Conservation (phyloP, 35 echinoderm and acorn worm genomes). For the Lytechinus variegatus region DNA sequence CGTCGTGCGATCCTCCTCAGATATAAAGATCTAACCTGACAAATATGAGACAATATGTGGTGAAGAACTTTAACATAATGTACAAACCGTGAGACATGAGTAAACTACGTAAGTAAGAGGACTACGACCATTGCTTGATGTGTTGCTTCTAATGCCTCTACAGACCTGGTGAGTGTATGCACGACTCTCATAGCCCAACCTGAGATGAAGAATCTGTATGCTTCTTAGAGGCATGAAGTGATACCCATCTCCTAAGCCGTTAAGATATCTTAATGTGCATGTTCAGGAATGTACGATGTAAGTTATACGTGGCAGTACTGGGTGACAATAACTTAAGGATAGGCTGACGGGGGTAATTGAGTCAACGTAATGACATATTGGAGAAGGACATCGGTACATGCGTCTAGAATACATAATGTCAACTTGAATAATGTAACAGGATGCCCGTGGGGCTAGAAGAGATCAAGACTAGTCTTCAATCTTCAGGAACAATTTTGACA, state of each 20-base stretch:
- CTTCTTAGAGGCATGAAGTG: background rate
- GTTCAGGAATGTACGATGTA: slow-evolving; percentile 2
- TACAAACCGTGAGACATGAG: background rate
- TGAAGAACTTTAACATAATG: background rate
- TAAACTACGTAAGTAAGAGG: background rate
- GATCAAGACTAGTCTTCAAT: slow-evolving; percentile 2
- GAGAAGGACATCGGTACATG: slow-evolving; percentile 15
- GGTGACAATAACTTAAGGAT: slow-evolving; percentile 3
- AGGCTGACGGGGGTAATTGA: background rate
- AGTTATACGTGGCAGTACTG: background rate
- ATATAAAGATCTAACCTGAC: background rate
- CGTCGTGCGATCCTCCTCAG: background rate
- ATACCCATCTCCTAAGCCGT: slow-evolving; percentile 1
- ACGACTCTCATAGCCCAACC: background rate
- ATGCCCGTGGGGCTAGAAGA: background rate
- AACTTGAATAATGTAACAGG: slow-evolving; percentile 21
- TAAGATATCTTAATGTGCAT: background rate
- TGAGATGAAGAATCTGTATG: background rate
- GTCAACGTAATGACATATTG: slow-evolving; percentile 30
- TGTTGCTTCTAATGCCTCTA: background rate
- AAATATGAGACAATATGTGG: background rate
- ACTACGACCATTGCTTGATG: background rate
- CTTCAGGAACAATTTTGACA: background rate
- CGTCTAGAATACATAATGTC: slow-evolving; percentile 30
- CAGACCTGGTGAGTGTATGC: background rate